Evolutionary conservation across 1,140 invertebrate genomes (phyloP).

Genomic region (Macrostomum lignano): DNA sequence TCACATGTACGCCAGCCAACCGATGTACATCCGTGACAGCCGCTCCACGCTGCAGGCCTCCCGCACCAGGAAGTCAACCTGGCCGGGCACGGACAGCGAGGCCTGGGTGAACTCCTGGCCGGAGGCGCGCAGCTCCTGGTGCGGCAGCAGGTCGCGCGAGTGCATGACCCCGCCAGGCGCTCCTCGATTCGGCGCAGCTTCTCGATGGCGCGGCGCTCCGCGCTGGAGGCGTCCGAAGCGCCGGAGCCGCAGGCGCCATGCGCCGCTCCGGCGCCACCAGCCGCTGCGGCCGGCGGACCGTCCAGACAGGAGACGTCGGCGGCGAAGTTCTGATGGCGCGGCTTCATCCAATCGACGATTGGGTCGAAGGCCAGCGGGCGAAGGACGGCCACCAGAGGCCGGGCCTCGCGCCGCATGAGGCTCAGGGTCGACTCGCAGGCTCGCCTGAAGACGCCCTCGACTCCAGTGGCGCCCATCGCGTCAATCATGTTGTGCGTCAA

Average conservation of each 20-base stretch:
- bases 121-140: too few species aligned
- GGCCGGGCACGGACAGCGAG: conserved; percentile 57
- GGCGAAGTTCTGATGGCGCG: too few species aligned
- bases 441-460: conserved; percentile 56
- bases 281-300: too few species aligned
- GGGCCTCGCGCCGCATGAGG: conserved; percentile 45
- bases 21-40: conserved; percentile 74
- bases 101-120: conserved; percentile 9
- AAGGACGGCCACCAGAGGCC: conserved; percentile 51
- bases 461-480: conserved; percentile 57
- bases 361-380: conserved; percentile 86
- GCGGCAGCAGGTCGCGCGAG: too few species aligned
- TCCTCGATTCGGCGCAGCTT: too few species aligned
- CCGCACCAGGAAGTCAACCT: conserved; percentile 55
- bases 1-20: conserved; percentile 75
- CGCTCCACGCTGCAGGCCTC: conserved; percentile 64
- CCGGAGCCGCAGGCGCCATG: too few species aligned
- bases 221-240: too few species aligned
- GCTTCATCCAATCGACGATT: too few species aligned
- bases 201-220: too few species aligned
- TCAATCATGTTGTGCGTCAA: conserved; percentile 82
- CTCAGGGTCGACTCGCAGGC: conserved; percentile 63
- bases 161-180: too few species aligned
- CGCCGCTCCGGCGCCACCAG: too few species aligned
- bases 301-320: too few species aligned